Base-by-base conservation (phyloP, 35 echinoderm and acorn worm species). In the Lytechinus variegatus region DNA sequence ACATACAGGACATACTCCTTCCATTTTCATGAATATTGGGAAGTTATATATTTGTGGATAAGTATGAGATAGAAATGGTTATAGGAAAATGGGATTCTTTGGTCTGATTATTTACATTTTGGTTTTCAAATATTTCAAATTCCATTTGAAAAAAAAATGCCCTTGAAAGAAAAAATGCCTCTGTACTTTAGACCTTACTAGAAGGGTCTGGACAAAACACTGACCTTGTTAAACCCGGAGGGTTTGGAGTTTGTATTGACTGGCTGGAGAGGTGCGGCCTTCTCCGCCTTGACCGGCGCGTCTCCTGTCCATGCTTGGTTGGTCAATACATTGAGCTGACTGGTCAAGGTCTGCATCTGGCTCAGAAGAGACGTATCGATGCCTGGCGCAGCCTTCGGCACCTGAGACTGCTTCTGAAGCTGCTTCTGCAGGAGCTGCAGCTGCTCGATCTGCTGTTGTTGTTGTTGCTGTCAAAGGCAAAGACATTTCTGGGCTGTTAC, bases 361-460 rank as follows among this genome's bases (percentile, higher is more conserved):
- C 95, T 94, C 4, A 99, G 93, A 27, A 99, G 87, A 27, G 87
- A 61, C 14, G 95, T 94, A 56, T 99, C 98, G 9, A 98, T 54
- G 89, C 55, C 92, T 60, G 33, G 94, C 79, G 89, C 54, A 86
- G 87, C 94, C 56, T 94, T 86, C 58, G 54, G 96, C 33, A 55
- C 92, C 79, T 99, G 96, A 28, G 96, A 94, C 95, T 99, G 98
- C 53, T 96, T 96, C 55, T 99, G 95, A 5, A 99, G 92, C 60
- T 98, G 95, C 93, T 99, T 95, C 94, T 99, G 98, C 12, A 99
- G 94, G 19, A 95, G 71, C 95, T 99, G 98, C 16, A 99, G 86
- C 86, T 99, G 98, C 96, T 99, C 95, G 27, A 99, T 91, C 55
- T 97, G 97, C 89, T 99, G 97, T 51, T 99, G 98, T 56, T 99